phyloP scores from a whole-genome alignment of 2,888 invertebrate species.

The Cheilosia urbana region DNA sequence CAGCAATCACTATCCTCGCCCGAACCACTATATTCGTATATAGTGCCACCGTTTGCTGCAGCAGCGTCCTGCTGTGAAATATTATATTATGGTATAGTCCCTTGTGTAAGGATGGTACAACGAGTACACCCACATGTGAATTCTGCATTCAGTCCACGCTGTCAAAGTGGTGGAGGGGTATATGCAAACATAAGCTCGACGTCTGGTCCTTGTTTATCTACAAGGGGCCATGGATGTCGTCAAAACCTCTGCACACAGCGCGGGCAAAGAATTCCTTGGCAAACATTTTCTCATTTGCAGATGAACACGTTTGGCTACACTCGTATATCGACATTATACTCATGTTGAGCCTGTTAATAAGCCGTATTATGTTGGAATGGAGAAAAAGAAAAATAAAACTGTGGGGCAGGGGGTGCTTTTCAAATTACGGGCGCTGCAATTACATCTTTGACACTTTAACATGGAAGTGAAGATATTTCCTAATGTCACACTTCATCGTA shows the following conservation, averaged over 20 bases:
- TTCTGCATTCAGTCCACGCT: conserved; percentile 34
- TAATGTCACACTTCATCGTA: conserved; percentile 66
- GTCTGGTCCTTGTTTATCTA: conserved; percentile 70
- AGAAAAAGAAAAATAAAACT: conserved; percentile 26
- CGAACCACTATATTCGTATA: neutral
- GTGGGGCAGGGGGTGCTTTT: conserved; percentile 50
- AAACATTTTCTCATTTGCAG: conserved; percentile 54
- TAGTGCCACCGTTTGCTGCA: neutral
- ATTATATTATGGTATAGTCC: conserved; percentile 29
- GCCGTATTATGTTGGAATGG: conserved; percentile 58
- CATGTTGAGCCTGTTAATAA: conserved; percentile 67
- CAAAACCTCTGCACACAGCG: conserved; percentile 3
- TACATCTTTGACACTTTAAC: conserved; percentile 71
- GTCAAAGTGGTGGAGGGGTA: neutral
- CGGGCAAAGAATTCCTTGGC: conserved; percentile 30
- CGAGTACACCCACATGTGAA: conserved; percentile 40
- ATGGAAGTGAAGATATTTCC: conserved; percentile 63
- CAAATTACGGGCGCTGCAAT: conserved; percentile 66
- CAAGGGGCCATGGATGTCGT: conserved; percentile 50
- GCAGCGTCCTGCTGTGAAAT: conserved; percentile 52
- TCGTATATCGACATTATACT: conserved; percentile 27
- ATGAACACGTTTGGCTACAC: conserved; percentile 40
- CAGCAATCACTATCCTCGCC: conserved; percentile 54
- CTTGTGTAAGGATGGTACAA: conserved; percentile 2
- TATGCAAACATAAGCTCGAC: conserved; percentile 68